These are phyloP conservation scores for Lates japonicus DNA, from an alignment of 2,797 vertebrate genomes.

Conservation along the genomic window DNA sequence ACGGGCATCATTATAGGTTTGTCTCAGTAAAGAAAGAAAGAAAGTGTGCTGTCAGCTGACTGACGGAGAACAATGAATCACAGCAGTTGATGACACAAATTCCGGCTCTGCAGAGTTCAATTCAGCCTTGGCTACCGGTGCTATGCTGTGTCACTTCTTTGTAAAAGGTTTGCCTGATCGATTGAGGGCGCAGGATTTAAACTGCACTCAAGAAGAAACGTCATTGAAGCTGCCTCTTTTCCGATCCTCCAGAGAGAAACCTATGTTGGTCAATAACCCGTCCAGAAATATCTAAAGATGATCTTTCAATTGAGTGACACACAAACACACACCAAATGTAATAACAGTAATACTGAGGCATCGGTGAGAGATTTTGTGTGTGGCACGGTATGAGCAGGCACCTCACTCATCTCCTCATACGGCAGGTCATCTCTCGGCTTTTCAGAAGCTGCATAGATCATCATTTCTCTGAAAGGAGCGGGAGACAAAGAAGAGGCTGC, in stretches of 20 bases:
- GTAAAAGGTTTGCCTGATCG: slow-evolving; percentile 51
- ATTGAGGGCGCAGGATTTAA: slow-evolving; percentile 59
- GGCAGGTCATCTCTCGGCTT: slow-evolving; percentile 91
- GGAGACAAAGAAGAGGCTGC: slow-evolving; percentile 63
- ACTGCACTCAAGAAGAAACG: slow-evolving; percentile 96
- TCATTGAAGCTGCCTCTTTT: slow-evolving; percentile 99
- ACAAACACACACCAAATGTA: slow-evolving; percentile 36
- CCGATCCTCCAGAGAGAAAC: slow-evolving; percentile 96
- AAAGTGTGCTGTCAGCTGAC: slow-evolving; percentile 43
- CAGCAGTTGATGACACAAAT: slow-evolving; percentile 56
- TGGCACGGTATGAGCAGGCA: slow-evolving; percentile 53
- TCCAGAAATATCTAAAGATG: slow-evolving; percentile 95
- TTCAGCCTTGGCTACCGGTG: slow-evolving; percentile 36
- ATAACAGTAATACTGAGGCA: slow-evolving; percentile 24
- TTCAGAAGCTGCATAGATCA: slow-evolving; percentile 91
- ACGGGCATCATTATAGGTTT: neutral
- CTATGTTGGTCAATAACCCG: slow-evolving; percentile 94
- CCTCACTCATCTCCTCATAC: slow-evolving; percentile 94
- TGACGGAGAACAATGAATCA: slow-evolving; percentile 59
- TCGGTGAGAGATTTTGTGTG: slow-evolving; percentile 2
- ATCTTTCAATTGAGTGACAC: slow-evolving; percentile 89
- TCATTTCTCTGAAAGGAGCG: slow-evolving; percentile 89
- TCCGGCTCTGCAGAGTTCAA: slow-evolving; percentile 29
- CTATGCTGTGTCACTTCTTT: slow-evolving; percentile 55
- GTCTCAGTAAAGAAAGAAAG: slow-evolving; percentile 37